Evolutionary conservation across 2,113 vertebrate genomes (phyloP), one percentile per base, ranked within the genome.

Genomic region (Hyla sarda): DNA sequence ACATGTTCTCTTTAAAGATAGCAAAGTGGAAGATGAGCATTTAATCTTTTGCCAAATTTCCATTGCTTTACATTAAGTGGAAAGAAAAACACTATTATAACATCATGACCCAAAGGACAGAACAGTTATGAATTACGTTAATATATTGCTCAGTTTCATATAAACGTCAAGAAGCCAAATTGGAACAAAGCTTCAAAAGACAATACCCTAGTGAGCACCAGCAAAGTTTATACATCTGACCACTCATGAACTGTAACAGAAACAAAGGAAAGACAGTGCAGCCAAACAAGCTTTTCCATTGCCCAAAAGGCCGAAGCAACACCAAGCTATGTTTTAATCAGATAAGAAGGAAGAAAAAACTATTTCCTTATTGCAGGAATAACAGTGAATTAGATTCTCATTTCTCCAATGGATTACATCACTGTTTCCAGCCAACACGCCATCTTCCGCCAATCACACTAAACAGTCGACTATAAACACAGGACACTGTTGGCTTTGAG

Each of bases 401-500:
- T 82, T 91, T 78, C 82, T 83, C 85, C 52, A 84, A 73, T 89
- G 82, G 82, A 89, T 92, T 48, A 1, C 83, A 88, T 89, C 91
- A 92, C 88, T 89, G 92, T 90, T 88, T 89, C 78, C 89, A 89
- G 88, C 90, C 88, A 89, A 90, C 90, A 87, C 28, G 19, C 58
- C 62, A 72, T 88, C 69, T 85, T 89, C 92, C 88, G 89, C 89
- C 90, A 62, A 80, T 60, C 89, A 60, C 80, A 84, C 83, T 58
- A 87, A 82, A 86, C 32, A 78, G 45, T 48, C 88, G 78, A 84
- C 81, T 56, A 88, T 80, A 92, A 90, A 90, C 88, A 91, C 87
- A 86, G 89, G 90, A 6, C 84, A 89, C 90, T 90, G 91, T 88
- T 89, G 90, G 90, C 89, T 91, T 88, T 91, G 80, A 89, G 91